Base-by-base conservation (phyloP, 2,888 invertebrate genomes). In the Epiblema foenella region DNA sequence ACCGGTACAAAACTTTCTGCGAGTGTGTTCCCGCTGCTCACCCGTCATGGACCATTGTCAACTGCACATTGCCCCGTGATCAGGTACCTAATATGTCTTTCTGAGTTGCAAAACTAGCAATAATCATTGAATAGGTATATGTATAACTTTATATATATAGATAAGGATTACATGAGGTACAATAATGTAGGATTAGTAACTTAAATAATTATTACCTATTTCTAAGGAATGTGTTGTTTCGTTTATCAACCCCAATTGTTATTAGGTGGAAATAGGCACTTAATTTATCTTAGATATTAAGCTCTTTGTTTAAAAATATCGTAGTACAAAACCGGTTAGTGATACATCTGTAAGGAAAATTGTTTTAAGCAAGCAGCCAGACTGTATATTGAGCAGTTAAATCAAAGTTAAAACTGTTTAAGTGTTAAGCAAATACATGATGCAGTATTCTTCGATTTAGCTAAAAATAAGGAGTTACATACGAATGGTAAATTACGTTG, bases 41-140 rank as follows among this genome's bases (percentile, higher is more conserved):
- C 77, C 94, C 94, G 58, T 86, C 85, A 60, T 95, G 95, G 95
- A 94, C 94, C 79, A 93, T 89, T 78, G 93, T 96, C 81, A 95
- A 95, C 89, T 96, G 96, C 86, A 94, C 94, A 77, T 93, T 96
- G 79, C 89, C 91, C 74, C 85, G 86, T 70, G 89, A 93, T 81
- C 94, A 95, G 95, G 96, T 95, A 94, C 92, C 90, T 76, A 75
- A 74, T 73, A 77, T 73, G 75, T 73, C 65, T 73, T 74, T 71
- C 64, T 75, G 69, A 75, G 79, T 51, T 51, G 11, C 39, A 17
- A 60, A 54, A 68, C 46, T 46, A 54, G 0, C 24, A 10, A 60
- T 33, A 18, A 33, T 33, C 0, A 56, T 58, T 37, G 12, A 18
- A 18, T 11, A 12, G 18, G 18, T 24, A 12, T 12, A 18, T 18